These are phyloP conservation scores for Bradysia coprophila DNA, from an alignment of 1,140 invertebrate species.

Conservation along the genomic window DNA sequence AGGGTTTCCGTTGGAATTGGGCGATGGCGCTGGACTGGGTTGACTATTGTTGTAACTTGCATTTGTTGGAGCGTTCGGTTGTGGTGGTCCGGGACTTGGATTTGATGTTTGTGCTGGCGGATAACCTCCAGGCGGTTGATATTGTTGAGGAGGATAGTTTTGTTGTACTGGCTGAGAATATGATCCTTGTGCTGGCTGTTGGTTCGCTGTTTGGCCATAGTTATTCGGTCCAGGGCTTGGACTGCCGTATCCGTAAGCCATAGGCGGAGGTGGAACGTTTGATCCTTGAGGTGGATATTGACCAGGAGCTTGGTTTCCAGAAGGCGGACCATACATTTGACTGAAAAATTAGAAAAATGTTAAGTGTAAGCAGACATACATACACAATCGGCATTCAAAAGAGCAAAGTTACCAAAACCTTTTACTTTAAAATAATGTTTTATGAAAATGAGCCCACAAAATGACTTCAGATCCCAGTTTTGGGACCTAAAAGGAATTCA, in stretches of 20 bases:
- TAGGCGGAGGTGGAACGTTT: conserved; percentile 1
- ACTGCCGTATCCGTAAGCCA: neutral
- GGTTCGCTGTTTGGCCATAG: conserved; percentile 3
- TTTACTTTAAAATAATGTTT: too few species aligned
- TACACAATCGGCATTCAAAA: too few species aligned
- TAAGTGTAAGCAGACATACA: too few species aligned
- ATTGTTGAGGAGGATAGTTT: conserved; percentile 3
- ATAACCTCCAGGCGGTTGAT: conserved; percentile 6
- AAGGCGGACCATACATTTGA: neutral
- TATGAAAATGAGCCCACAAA: too few species aligned
- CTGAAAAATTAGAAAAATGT: too few species aligned
- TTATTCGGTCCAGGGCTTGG: neutral
- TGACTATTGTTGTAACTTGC: conserved; percentile 10
- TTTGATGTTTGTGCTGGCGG: conserved; percentile 8
- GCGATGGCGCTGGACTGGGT: conserved; percentile 9
- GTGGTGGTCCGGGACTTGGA: conserved; percentile 12
- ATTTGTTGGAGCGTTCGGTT: conserved; percentile 18
- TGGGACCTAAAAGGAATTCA: too few species aligned
- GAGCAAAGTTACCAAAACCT: too few species aligned
- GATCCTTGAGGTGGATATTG: conserved; percentile 5
- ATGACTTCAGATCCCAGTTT: too few species aligned
- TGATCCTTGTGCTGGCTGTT: conserved; percentile 11
- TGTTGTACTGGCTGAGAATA: conserved; percentile 6
- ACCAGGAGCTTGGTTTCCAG: neutral
- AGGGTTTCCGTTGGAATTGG: conserved; percentile 7